phyloP scores from a whole-genome alignment of 2,888 invertebrate species.

The Phragmatobia fuliginosa region DNA sequence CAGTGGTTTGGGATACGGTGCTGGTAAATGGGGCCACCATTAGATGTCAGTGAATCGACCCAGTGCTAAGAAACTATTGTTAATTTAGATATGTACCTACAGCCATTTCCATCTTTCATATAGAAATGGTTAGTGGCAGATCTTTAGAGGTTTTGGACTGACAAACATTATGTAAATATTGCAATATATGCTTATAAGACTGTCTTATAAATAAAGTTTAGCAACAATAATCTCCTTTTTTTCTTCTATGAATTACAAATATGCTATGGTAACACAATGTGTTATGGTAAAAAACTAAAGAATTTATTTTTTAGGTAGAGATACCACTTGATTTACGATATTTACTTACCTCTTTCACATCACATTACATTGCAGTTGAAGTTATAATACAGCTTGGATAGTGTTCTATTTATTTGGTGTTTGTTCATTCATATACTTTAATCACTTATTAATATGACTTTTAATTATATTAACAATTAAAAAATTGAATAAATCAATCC shows the following conservation, averaged over 20 bases:
- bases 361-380: neutral
- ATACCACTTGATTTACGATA: neutral
- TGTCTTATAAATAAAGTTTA: conserved; percentile 64
- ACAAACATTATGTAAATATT: conserved; percentile 61
- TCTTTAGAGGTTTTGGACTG: conserved; percentile 64
- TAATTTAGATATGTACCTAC: conserved; percentile 67
- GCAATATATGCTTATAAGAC: conserved; percentile 57
- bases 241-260: conserved; percentile 15
- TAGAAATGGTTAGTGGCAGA: conserved; percentile 81
- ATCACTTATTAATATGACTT: no score
- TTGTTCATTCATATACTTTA: no score
- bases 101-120: conserved; percentile 72
- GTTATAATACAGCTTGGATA: no score
- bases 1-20: conserved; percentile 9
- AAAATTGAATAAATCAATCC: no score
- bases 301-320: neutral
- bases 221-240: conserved; percentile 48
- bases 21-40: conserved; percentile 35
- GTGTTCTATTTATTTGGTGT: no score
- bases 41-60: conserved; percentile 38
- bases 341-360: no score
- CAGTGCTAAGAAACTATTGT: conserved; percentile 44
- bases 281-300: neutral
- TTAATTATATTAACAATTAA: no score
- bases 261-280: neutral